phyloP scores from a whole-genome alignment of 2,113 vertebrate genomes.

The Sitta europaea region DNA sequence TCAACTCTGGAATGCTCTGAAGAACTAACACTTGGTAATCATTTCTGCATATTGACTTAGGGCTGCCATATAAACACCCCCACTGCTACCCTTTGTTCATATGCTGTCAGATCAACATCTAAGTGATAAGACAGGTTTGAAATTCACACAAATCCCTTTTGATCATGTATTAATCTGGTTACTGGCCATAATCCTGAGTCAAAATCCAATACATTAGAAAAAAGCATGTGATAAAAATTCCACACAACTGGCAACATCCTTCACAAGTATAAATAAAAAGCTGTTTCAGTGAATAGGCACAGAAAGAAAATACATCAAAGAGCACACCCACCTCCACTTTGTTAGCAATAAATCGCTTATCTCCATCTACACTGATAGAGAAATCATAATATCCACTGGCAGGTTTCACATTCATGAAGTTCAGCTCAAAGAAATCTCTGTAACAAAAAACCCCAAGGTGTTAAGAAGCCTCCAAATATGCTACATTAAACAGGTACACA shows the following conservation, averaged over 20 bases:
- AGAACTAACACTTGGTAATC: background rate
- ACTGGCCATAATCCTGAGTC: background rate
- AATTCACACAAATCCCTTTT: background rate
- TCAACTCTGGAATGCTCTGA: background rate
- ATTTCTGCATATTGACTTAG: background rate
- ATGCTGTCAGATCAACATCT: background rate
- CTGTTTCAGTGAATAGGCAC: background rate
- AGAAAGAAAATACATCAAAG: background rate
- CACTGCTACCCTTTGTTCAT: background rate
- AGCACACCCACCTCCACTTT: slow-evolving; percentile 83
- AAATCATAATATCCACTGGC: slow-evolving; percentile 98
- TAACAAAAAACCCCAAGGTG: background rate
- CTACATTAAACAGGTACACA: background rate
- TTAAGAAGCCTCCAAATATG: background rate
- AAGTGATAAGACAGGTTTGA: background rate
- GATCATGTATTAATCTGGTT: background rate
- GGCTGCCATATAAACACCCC: background rate
- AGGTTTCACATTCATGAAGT: slow-evolving; percentile 89
- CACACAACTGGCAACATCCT: background rate
- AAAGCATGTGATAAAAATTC: background rate
- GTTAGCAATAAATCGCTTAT: slow-evolving; percentile 87
- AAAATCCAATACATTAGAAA: background rate
- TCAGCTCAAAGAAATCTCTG: slow-evolving; percentile 90
- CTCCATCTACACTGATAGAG: slow-evolving; percentile 84
- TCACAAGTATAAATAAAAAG: background rate